A percentile compares a stretch with the other conserved stretches of the same genome.
phyloP scores from a whole-genome alignment of 2,113 vertebrate species.

The Mustelus asterias region DNA sequence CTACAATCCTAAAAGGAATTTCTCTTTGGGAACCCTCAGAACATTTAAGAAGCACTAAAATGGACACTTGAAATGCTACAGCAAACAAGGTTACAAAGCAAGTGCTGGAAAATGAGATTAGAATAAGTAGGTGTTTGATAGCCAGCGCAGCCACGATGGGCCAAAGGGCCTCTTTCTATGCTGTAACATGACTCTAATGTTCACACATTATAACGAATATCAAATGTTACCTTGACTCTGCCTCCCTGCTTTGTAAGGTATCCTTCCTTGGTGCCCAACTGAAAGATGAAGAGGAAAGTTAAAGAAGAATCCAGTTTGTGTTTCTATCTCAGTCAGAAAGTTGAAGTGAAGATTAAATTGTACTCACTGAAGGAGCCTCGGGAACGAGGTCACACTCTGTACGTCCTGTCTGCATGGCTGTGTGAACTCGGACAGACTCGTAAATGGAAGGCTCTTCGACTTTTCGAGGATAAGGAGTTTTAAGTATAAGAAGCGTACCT shows the following conservation, averaged over 20 bases:
- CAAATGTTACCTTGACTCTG: slow-evolving; percentile 68
- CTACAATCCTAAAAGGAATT: too few relatives aligned
- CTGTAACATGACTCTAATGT: neutral
- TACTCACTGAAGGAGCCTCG: slow-evolving; percentile 77
- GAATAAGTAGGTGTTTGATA: too few relatives aligned
- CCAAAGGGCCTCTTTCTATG: too few relatives aligned
- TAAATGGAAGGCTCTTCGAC: slow-evolving; percentile 95
- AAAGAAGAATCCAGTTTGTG: neutral
- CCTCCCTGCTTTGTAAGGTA: slow-evolving; percentile 88
- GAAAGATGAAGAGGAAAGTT: slow-evolving; percentile 46
- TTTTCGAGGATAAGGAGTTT: slow-evolving; percentile 73
- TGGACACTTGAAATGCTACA: too few relatives aligned
- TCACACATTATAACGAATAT: neutral
- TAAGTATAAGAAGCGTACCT: slow-evolving; percentile 68
- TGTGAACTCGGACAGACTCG: slow-evolving; percentile 91
- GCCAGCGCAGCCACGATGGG: too few relatives aligned
- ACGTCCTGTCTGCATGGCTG: slow-evolving; percentile 80
- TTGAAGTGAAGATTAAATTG: neutral
- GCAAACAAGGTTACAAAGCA: too few relatives aligned
- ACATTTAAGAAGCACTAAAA: too few relatives aligned
- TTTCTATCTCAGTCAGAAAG: neutral
- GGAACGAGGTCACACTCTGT: slow-evolving; percentile 76
- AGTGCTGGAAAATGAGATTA: too few relatives aligned
- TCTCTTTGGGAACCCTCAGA: too few relatives aligned
- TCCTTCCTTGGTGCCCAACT: slow-evolving; percentile 95